Conservation (phyloP, 2,797 vertebrate genomes). For the Pangasius larnaudii region DNA sequence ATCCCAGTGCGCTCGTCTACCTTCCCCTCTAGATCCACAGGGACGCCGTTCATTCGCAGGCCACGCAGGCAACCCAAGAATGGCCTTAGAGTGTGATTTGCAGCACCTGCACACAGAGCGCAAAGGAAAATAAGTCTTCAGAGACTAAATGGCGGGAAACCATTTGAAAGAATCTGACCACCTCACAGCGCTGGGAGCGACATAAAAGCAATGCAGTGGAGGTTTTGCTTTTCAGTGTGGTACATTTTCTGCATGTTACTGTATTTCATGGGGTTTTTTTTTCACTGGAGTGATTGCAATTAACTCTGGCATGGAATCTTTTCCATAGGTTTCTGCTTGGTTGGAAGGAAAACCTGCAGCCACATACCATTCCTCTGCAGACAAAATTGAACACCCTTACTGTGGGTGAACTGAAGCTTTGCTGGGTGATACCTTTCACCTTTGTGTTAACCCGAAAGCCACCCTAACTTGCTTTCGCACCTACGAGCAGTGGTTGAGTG, state of each 20-base stretch:
- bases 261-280: not conserved
- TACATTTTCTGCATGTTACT: not conserved
- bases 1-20: conserved; percentile 89
- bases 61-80: conserved; percentile 93
- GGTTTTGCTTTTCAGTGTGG: not conserved
- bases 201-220: not conserved
- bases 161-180: not conserved
- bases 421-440: too few species aligned
- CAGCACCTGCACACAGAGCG: conserved; percentile 77
- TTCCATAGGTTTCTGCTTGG: not conserved
- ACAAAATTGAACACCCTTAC: not conserved
- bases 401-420: not conserved
- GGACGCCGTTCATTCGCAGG: conserved; percentile 90
- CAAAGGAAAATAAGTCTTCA: not conserved
- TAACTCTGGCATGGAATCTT: not conserved
- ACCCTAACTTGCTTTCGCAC: conserved; percentile 65
- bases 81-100: conserved; percentile 86
- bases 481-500: conserved; percentile 86
- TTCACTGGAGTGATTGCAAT: not conserved
- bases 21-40: conserved; percentile 90
- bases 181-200: not conserved
- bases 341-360: not conserved
- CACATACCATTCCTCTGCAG: not conserved
- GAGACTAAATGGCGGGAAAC: not conserved
- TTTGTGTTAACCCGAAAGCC: not conserved